phyloP scores from a whole-genome alignment of 2,888 invertebrate genomes.

The Leuctra nigra region DNA sequence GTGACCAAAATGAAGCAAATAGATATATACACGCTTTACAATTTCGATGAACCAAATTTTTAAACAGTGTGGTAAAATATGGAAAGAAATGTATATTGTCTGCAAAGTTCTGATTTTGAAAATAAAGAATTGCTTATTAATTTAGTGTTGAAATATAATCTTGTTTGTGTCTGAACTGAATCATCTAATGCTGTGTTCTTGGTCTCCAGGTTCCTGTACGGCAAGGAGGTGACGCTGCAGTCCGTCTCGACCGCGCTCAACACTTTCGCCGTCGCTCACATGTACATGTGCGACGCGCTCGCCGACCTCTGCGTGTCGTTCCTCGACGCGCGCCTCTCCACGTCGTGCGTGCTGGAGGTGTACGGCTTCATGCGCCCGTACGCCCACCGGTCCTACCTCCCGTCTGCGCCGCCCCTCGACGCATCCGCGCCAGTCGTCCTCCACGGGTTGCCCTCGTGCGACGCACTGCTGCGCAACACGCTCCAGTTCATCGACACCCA shows the following conservation, averaged over 20 bases:
- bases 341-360: slow-evolving; percentile 58
- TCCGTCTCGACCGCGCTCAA: slow-evolving; percentile 59
- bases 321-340: slow-evolving; percentile 55
- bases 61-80: no score
- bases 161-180: no score
- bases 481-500: slow-evolving; percentile 54
- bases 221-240: slow-evolving; percentile 53
- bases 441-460: slow-evolving; percentile 44
- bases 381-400: neutral
- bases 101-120: no score
- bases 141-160: no score
- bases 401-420: slow-evolving; percentile 30
- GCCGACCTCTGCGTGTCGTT: slow-evolving; percentile 60
- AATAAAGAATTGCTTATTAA: no score
- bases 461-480: slow-evolving; percentile 59
- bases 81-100: no score
- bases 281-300: slow-evolving; percentile 63
- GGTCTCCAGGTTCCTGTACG: slow-evolving; percentile 55
- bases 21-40: no score
- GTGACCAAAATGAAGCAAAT: no score
- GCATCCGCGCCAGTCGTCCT: slow-evolving; percentile 38
- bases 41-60: no score
- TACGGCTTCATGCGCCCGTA: slow-evolving; percentile 43
- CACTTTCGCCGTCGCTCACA: slow-evolving; percentile 66
- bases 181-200: no score